Evolutionary conservation across 23 tunicate species (phyloP), one percentile per base, ranked within the genome.

Genomic region (Phallusia fumigata): DNA sequence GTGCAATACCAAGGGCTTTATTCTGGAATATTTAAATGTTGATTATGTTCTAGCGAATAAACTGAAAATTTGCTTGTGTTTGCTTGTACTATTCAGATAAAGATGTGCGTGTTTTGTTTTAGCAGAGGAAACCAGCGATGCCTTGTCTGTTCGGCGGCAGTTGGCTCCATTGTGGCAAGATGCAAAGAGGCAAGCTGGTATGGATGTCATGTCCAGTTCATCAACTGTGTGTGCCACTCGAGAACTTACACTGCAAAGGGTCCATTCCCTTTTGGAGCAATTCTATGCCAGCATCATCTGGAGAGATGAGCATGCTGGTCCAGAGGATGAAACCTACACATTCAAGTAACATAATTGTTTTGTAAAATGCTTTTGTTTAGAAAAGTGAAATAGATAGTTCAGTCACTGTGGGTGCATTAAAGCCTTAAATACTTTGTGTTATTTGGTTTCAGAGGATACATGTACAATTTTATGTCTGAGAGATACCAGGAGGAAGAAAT

Each of bases 401-500:
- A 51, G 58, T 51, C 58, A 51, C 15, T 18, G 18, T 51, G 58
- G 58, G 18, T 51, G 18, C 58, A 51, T 51, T 51, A 51, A 18
- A 51, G 58, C 58, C 58, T 18, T 13, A 51, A 18, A 13, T 13
- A 51, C 58, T 13, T 15, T 51, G 58, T 51, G 15, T 15, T 51
- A 51, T 51, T 51, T 81, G 53, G 53, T 81, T 87, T 52, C 65
- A 92, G 97, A 32, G 97, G 79, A 22, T 84, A 92, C 72, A 36
- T 92, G 65, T 92, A 92, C 88, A 84, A 92, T 36, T 92, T 92
- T 53, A 92, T 92, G 84, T 81, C 82, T n/a, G 97, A 92, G 52
- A 83, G 97, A 26, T 92, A 92, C 50, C 91, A 84, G 35, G 97
- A 92, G 72, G 97, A 92, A 52, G 97, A 92, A 52, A 92, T 92